Evolutionary conservation across 2,797 vertebrate species (phyloP).

Genomic region (Silurus lanzhouensis): DNA sequence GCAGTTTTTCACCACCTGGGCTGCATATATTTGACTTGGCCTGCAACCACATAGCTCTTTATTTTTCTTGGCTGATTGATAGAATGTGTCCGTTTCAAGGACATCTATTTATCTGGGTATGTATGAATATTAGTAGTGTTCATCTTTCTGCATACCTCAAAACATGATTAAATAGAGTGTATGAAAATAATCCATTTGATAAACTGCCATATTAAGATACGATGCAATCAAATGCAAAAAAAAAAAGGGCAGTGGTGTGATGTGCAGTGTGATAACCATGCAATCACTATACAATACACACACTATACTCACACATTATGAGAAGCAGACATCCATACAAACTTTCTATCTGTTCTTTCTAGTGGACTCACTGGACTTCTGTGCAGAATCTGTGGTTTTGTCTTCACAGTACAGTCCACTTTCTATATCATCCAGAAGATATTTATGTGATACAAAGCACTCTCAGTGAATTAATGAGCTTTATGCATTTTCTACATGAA

Average conservation of each 20-base stretch:
- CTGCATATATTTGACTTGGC: conserved; percentile 5
- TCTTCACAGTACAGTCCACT: neutral
- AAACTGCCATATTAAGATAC: neutral
- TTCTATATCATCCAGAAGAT: conserved; percentile 16
- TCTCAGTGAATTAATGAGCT: conserved; percentile 23
- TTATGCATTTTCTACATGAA: conserved; percentile 16
- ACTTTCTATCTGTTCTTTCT: neutral
- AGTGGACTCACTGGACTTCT: neutral
- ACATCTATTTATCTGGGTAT: neutral
- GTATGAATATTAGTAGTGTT: neutral
- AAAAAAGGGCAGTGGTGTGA: neutral
- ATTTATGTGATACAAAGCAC: conserved; percentile 17
- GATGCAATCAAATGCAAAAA: neutral
- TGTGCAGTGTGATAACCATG: neutral
- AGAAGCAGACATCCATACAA: no score
- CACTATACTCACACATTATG: neutral
- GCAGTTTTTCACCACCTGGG: conserved; percentile 64
- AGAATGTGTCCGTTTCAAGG: neutral
- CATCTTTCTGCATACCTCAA: neutral
- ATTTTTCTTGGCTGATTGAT: conserved; percentile 7
- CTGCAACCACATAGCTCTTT: neutral
- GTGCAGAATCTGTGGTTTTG: neutral
- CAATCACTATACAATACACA: neutral
- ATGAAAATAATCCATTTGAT: neutral
- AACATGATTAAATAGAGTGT: neutral